These are phyloP conservation scores for Nyctibius grandis DNA, from an alignment of 2,797 vertebrate genomes.

Conservation along the genomic window DNA sequence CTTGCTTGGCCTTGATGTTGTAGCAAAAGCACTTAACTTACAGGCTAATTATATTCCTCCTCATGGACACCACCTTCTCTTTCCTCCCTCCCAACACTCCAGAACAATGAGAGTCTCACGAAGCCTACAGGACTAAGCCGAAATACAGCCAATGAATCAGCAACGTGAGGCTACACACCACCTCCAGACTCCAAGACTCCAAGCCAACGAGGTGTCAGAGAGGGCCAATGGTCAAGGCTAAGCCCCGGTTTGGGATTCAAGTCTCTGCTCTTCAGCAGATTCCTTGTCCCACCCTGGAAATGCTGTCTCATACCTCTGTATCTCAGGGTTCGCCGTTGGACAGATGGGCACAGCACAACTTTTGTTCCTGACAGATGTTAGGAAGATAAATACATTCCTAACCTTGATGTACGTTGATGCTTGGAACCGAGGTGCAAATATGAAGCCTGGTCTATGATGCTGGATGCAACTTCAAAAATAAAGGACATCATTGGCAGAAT, in stretches of 20 bases:
- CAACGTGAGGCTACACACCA: accelerated
- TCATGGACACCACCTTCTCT: accelerated
- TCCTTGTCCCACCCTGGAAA: neutral
- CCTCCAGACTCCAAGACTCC: neutral
- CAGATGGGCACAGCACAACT: neutral
- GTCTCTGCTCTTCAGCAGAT: neutral
- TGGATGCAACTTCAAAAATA: neutral
- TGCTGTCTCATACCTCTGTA: neutral
- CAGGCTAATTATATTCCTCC: neutral
- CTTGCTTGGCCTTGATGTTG: neutral
- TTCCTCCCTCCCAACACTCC: neutral
- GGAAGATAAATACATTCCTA: neutral
- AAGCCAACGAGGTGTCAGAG: neutral
- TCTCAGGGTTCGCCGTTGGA: neutral
- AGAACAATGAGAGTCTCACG: accelerated
- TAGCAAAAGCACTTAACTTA: neutral
- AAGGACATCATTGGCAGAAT: neutral
- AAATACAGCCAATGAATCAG: neutral
- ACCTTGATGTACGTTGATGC: accelerated
- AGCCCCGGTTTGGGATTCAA: neutral
- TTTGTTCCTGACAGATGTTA: accelerated
- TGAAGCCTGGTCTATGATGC: neutral
- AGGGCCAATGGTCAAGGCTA: neutral
- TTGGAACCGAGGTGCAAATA: neutral
- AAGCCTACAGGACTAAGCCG: neutral